Base-by-base conservation (phyloP, 1,140 invertebrate genomes). In the Bradysia coprophila region DNA sequence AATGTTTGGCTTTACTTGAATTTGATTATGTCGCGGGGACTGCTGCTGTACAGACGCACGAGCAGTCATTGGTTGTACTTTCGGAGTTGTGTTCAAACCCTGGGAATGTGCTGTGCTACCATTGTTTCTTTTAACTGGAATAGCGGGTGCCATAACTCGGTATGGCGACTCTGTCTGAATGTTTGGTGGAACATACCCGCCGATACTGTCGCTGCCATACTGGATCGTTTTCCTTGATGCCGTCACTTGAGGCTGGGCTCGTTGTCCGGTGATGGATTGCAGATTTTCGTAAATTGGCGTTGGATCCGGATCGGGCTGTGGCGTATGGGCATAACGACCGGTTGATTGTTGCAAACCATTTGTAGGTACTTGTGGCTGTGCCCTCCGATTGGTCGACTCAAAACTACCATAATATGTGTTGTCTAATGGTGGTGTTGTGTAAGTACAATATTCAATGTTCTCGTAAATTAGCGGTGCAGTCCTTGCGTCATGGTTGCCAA, bases 361-460 rank as follows among this genome's bases (percentile, higher is more conserved):
- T 46, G 32, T 50, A 45, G 31, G 53, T 38, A 51, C 52, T 49
- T 68, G 66, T 0, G 66, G 65, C 47, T 66, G 65, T 1, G 66
- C 65, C 31, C 61, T 59, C 37, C 53, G 54, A 45, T 57, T 55
- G 21, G 50, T 52, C 42, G 54, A 55, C 36, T 59, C 50, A 38
- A 61, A 51, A 63, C 75, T 68, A 52, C 76, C 70, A 51, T 73
- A 78, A 51, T 76, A 79, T 2, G 71, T 67, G 9, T 71, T 67
- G 48, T 72, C 69, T 11, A 61, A 5, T 63, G 55, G 10, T 20
- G n/a, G n/a, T 10, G 18, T 18, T 8, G 60, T 56, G 28, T 63
- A 62, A 10, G 68, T 63, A 62, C 81, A 83, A 57, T 81, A 82
- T 45, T 83, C 79, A 32, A 85, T 69, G 59, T 87, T 86, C 57